These are phyloP conservation scores for Heterocephalus glaber DNA, from an alignment of 2,113 vertebrate genomes.

Conservation along the genomic window DNA sequence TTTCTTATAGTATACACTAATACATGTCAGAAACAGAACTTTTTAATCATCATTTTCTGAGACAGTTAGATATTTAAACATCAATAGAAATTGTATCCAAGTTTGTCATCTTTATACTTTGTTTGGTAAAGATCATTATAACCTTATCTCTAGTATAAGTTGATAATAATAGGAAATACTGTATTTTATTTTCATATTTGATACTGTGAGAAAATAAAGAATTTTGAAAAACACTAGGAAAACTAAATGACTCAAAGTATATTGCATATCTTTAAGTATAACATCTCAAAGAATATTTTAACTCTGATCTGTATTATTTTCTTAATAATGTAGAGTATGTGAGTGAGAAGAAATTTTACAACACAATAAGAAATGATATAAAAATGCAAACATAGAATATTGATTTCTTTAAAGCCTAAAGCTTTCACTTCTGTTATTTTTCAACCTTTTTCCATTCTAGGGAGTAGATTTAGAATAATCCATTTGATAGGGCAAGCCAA, in stretches of 20 bases:
- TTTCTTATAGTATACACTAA: background rate
- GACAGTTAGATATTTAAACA: constrained; percentile 31
- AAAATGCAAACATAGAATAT: background rate
- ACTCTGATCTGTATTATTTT: background rate
- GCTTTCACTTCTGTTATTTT: background rate
- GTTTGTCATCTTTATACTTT: constrained; percentile 29
- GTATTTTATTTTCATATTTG: background rate
- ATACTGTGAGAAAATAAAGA: background rate
- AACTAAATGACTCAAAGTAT: constrained; percentile 47
- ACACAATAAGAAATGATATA: background rate
- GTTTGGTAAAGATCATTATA: background rate
- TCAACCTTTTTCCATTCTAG: background rate
- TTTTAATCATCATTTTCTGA: constrained; percentile 52
- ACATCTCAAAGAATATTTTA: background rate
- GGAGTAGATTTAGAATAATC: background rate
- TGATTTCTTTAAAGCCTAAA: background rate
- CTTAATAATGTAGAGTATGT: background rate
- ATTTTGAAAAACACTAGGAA: constrained; percentile 23
- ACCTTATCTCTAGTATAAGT: constrained; percentile 8
- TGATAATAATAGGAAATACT: constrained; percentile 6
- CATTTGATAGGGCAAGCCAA: background rate
- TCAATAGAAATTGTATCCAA: background rate
- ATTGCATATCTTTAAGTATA: background rate
- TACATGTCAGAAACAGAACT: constrained; percentile 24
- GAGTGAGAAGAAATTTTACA: background rate